These are phyloP conservation scores for Notodonta ziczac DNA, from an alignment of 2,888 invertebrate species.

Conservation along the genomic window DNA sequence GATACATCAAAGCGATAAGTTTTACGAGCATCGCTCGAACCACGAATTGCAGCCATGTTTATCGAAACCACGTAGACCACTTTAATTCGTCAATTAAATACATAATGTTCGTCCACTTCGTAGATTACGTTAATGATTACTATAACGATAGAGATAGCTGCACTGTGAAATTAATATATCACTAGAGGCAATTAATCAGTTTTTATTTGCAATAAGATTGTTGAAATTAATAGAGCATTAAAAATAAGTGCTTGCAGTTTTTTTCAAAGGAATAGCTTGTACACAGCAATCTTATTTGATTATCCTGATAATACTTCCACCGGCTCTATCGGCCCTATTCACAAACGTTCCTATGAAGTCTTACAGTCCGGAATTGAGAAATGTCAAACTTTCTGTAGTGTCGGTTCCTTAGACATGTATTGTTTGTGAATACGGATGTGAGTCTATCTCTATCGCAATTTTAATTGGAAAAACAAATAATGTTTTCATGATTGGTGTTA, in stretches of 20 bases:
- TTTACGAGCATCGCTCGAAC: conserved; percentile 51
- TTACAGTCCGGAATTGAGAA: no score
- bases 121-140: neutral
- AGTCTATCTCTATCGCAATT: neutral
- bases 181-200: neutral
- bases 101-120: no score
- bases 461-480: neutral
- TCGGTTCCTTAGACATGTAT: no score
- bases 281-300: neutral
- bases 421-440: no score
- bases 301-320: neutral
- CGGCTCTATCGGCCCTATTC: no score
- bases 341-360: no score
- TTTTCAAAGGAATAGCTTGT: no score
- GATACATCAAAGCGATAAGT: conserved; percentile 53
- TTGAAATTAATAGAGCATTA: neutral
- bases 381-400: no score
- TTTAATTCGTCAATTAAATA: conserved; percentile 7
- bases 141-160: neutral
- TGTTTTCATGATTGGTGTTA: conserved; percentile 17
- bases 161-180: neutral
- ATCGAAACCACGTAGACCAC: conserved; percentile 28
- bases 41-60: conserved; percentile 48
- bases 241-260: neutral
- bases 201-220: neutral